These are phyloP conservation scores for Epirrhoe alternata DNA, from an alignment of 2,888 invertebrate species.

Conservation along the genomic window DNA sequence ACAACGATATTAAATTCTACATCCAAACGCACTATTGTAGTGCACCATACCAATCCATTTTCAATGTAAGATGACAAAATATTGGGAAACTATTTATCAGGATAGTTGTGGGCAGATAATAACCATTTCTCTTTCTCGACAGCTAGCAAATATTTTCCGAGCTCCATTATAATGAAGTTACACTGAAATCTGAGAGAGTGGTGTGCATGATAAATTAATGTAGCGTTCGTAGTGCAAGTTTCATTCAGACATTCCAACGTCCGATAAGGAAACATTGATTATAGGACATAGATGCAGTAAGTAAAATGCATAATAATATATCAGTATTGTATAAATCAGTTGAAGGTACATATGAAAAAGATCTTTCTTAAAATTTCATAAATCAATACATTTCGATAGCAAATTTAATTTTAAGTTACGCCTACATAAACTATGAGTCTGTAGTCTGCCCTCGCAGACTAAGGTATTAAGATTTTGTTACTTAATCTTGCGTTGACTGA, in stretches of 20 bases:
- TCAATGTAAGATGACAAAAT: neutral
- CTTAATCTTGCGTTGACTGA: too few relatives aligned
- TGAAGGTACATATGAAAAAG: too few relatives aligned
- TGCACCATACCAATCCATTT: neutral
- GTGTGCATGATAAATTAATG: conserved; percentile 1
- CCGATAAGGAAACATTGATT: conserved; percentile 9
- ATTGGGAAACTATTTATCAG: neutral
- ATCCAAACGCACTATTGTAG: neutral
- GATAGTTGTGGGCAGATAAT: conserved; percentile 2
- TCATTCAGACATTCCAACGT: conserved; percentile 12
- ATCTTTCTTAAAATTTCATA: too few relatives aligned
- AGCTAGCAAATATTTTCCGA: conserved; percentile 10
- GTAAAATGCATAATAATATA: neutral
- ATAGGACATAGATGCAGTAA: neutral
- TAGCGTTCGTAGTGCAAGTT: conserved; percentile 8
- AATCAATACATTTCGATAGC: too few relatives aligned
- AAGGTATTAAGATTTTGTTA: too few relatives aligned
- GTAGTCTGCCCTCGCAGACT: too few relatives aligned
- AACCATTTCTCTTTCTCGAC: conserved; percentile 4
- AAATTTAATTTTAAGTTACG: too few relatives aligned
- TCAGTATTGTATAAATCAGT: too few relatives aligned
- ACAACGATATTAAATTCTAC: neutral
- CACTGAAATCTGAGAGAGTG: conserved; percentile 9
- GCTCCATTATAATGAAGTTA: conserved; percentile 18
- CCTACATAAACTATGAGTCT: too few relatives aligned